Percentiles rank a stretch among this genome's conserved stretches.
Conservation (phyloP, 2,113 vertebrate genomes). For the Sebastes schlegelii region DNA sequence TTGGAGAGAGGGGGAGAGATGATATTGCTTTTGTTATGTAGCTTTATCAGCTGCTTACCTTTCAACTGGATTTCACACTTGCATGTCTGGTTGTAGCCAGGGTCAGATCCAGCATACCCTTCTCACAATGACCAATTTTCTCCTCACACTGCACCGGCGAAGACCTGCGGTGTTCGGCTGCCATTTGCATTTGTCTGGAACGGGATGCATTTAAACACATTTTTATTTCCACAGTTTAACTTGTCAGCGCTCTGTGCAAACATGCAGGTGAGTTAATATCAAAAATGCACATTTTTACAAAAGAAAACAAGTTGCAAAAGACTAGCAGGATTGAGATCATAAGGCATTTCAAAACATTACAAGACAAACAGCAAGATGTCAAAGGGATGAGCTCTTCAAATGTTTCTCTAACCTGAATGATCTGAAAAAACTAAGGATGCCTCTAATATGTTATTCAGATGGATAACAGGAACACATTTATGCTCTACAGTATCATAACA, state of each 20-base stretch:
- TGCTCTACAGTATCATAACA: not conserved
- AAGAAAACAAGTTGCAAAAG: not conserved
- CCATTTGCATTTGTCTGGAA: conserved; percentile 70
- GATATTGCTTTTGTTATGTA: conserved; percentile 83
- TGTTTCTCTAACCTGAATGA: not conserved
- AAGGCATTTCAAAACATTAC: not conserved
- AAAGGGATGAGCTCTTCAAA: not conserved
- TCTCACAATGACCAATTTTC: conserved; percentile 84
- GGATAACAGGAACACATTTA: not conserved
- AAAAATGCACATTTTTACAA: not conserved
- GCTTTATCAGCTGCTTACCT: conserved; percentile 86
- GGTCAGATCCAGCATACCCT: conserved; percentile 82
- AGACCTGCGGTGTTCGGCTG: conserved; percentile 58
- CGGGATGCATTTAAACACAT: conserved; percentile 58
- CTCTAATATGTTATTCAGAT: not conserved
- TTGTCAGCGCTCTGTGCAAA: not conserved
- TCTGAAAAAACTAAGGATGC: not conserved
- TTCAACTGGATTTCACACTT: conserved; percentile 88
- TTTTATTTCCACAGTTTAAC: conserved; percentile 1
- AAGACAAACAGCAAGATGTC: not conserved
- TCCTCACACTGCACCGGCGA: conserved; percentile 68
- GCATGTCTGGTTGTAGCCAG: conserved; percentile 76
- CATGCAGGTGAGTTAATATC: not conserved
- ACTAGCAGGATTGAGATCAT: not conserved
- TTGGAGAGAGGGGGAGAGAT: conserved; percentile 67